These are phyloP conservation scores for Aleiodes alternator DNA, from an alignment of 2,888 invertebrate genomes.

Conservation along the genomic window DNA sequence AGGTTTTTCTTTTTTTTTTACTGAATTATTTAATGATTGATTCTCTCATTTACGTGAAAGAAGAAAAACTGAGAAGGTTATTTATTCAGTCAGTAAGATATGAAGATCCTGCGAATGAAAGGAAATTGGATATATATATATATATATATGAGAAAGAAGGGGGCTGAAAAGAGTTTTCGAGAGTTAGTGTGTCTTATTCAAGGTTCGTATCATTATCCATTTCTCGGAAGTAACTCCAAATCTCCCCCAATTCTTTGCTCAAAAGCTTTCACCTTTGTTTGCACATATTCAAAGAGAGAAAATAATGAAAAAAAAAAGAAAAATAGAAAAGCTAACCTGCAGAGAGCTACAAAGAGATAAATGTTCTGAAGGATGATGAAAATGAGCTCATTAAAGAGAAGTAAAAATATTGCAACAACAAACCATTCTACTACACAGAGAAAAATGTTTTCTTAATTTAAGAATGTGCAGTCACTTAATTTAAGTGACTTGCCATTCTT, in stretches of 20 bases:
- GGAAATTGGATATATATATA: slow-evolving; percentile 23
- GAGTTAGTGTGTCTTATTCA: slow-evolving; percentile 26
- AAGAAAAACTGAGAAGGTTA: neutral
- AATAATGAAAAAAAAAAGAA: slow-evolving; percentile 4
- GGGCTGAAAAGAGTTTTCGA: slow-evolving; percentile 16
- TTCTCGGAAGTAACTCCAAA: slow-evolving; percentile 29
- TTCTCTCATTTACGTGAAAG: neutral
- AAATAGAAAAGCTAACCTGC: neutral
- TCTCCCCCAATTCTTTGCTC: slow-evolving; percentile 9
- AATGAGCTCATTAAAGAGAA: too few species aligned
- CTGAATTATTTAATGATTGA: neutral
- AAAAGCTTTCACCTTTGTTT: slow-evolving; percentile 26
- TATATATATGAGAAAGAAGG: too few species aligned
- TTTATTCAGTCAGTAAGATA: slow-evolving; percentile 6
- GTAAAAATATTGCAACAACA: too few species aligned
- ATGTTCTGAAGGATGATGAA: neutral
- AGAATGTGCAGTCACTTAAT: too few species aligned
- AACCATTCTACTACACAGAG: too few species aligned
- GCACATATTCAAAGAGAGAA: too few species aligned
- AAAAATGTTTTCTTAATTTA: too few species aligned
- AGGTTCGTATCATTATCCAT: slow-evolving; percentile 45
- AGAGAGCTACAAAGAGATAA: neutral
- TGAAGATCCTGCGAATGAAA: slow-evolving; percentile 17
- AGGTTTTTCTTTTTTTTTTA: too few species aligned
- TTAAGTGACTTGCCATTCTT: too few species aligned